phyloP scores from a whole-genome alignment of 2,888 invertebrate species.

The Dicyrtomina minuta region DNA sequence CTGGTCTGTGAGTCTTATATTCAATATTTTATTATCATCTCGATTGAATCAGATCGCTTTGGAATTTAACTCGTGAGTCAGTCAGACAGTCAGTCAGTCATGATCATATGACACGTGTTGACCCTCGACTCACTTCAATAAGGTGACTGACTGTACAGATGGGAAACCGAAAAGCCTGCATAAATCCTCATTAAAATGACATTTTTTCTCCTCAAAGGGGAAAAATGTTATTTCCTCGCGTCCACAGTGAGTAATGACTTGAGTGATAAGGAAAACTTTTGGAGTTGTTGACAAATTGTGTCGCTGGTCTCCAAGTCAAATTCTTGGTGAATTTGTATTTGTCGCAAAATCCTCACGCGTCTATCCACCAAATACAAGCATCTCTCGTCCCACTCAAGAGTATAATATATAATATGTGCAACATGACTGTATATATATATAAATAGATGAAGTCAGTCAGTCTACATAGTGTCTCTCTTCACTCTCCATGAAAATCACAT shows the following conservation, averaged over 20 bases:
- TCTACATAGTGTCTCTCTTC: neutral
- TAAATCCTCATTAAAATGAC: constrained; percentile 7
- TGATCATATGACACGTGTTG: no score
- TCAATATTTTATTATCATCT: no score
- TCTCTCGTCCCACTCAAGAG: neutral
- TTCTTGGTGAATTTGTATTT: neutral
- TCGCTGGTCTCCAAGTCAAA: neutral
- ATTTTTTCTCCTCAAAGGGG: constrained; percentile 5
- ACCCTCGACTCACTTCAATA: no score
- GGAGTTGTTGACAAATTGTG: constrained; percentile 2
- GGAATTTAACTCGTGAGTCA: no score
- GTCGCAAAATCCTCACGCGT: neutral
- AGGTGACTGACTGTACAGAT: no score
- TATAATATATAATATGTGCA: no score
- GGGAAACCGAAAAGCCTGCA: no score
- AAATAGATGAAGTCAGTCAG: no score
- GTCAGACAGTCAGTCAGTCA: no score
- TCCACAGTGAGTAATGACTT: constrained; percentile 15
- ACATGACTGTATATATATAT: no score
- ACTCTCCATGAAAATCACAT: neutral
- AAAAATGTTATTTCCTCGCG: constrained; percentile 8
- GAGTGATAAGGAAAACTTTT: constrained; percentile 17
- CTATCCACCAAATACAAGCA: neutral
- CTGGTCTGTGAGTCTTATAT: no score
- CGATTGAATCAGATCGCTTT: no score